These are phyloP conservation scores for Platyrinchus mystaceus DNA, from an alignment of 2,797 vertebrate species.

Conservation along the genomic window DNA sequence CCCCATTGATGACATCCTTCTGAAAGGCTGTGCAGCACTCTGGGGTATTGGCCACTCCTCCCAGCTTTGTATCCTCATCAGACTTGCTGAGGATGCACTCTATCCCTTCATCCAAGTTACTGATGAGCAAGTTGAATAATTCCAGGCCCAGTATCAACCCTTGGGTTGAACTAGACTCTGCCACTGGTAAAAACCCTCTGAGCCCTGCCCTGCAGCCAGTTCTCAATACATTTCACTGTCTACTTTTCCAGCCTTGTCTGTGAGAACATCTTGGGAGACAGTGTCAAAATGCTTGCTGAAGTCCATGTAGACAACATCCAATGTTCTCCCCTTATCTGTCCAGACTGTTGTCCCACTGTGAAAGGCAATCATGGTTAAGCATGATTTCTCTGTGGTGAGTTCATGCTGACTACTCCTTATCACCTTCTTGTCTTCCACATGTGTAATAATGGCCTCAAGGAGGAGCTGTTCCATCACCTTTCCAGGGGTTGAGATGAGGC, in stretches of 20 bases:
- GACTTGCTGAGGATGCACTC: neutral
- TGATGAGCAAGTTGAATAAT: neutral
- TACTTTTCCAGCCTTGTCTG: neutral
- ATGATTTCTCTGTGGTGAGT: neutral
- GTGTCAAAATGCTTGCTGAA: neutral
- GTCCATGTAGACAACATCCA: too few relatives aligned
- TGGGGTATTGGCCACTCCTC: neutral
- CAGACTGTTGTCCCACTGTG: neutral
- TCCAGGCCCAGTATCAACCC: neutral
- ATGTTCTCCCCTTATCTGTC: fast-evolving
- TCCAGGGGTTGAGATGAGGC: neutral
- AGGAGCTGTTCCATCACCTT: neutral
- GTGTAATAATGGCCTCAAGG: neutral
- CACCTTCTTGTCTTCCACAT: neutral
- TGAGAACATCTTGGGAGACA: neutral
- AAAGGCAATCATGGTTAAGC: neutral
- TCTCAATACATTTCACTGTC: neutral
- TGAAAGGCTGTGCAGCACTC: neutral
- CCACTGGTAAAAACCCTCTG: neutral
- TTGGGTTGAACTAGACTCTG: neutral
- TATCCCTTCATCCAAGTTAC: neutral
- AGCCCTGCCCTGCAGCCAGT: neutral
- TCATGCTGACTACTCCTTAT: neutral
- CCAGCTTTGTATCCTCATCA: neutral
- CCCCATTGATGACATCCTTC: neutral